These are phyloP conservation scores for Cardiocondyla obscurior DNA, from an alignment of 1,140 invertebrate genomes.

Conservation along the genomic window DNA sequence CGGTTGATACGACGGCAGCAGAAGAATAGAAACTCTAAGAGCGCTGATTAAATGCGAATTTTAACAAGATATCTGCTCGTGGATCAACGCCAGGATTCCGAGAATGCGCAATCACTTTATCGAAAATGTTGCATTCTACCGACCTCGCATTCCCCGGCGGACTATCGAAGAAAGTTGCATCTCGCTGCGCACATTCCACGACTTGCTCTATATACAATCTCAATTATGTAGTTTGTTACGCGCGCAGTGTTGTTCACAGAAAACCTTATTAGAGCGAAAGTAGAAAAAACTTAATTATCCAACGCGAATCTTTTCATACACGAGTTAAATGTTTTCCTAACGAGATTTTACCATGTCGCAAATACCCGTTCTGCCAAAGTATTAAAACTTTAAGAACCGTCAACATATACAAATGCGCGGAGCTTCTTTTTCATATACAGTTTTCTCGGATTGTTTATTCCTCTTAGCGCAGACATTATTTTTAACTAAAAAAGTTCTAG, in stretches of 20 bases:
- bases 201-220: constrained; percentile 62
- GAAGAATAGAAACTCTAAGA: background rate
- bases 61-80: background rate
- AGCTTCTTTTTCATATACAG: background rate
- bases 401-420: background rate
- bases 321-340: constrained; percentile 18
- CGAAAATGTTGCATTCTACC: constrained; percentile 15
- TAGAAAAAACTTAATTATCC: constrained; percentile 27
- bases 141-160: background rate
- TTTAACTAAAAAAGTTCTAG: background rate
- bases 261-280: constrained; percentile 42
- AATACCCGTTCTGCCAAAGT: background rate
- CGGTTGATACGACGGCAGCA: background rate
- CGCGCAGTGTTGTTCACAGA: constrained; percentile 14
- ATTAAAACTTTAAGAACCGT: background rate
- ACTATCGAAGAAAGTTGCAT: constrained; percentile 49
- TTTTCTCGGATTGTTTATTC: background rate
- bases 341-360: constrained; percentile 1
- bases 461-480: background rate
- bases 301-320: background rate
- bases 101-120: constrained; percentile 1
- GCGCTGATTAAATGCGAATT: background rate
- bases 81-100: background rate
- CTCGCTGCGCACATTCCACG: constrained; percentile 25
- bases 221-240: constrained; percentile 63